These are phyloP conservation scores for Ischnus inquisitorius DNA, from an alignment of 2,888 invertebrate species.

Conservation along the genomic window DNA sequence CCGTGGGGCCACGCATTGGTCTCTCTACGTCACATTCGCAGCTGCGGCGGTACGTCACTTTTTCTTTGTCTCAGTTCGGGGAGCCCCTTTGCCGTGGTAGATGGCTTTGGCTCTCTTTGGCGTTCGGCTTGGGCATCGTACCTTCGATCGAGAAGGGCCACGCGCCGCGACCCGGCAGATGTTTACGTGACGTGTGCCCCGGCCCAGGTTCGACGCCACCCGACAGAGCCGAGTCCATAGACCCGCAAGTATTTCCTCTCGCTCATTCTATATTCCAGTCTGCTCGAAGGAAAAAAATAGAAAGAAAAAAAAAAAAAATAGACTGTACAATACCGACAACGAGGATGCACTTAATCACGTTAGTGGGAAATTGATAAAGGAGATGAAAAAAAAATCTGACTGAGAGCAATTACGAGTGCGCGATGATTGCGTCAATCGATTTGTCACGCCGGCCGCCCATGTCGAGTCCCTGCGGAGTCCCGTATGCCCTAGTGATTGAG, in stretches of 20 bases:
- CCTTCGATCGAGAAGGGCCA: slow-evolving; percentile 66
- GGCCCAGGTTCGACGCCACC: slow-evolving; percentile 42
- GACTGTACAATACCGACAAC: not conserved
- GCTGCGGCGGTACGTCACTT: slow-evolving; percentile 83
- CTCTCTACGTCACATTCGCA: slow-evolving; percentile 82
- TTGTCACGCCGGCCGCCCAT: slow-evolving; percentile 64
- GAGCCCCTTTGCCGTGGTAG: slow-evolving; percentile 67
- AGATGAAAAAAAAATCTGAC: slow-evolving; percentile 39
- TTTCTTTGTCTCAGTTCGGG: slow-evolving; percentile 85
- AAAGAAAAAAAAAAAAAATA: slow-evolving; percentile 39
- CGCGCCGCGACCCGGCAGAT: slow-evolving; percentile 78
- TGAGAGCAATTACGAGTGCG: slow-evolving; percentile 27
- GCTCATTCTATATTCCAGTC: slow-evolving; percentile 39
- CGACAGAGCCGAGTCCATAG: slow-evolving; percentile 21
- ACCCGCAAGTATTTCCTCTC: slow-evolving; percentile 33
- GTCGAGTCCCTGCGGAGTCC: not conserved
- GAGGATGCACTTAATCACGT: slow-evolving; percentile 37
- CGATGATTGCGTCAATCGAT: slow-evolving; percentile 51
- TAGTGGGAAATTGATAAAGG: slow-evolving; percentile 38
- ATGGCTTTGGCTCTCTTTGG: slow-evolving; percentile 79
- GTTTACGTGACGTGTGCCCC: slow-evolving; percentile 83
- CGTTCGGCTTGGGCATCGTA: slow-evolving; percentile 74
- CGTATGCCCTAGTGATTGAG: not conserved
- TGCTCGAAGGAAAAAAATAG: slow-evolving; percentile 31
- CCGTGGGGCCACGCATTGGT: slow-evolving; percentile 42